Evolutionary conservation across 2,797 vertebrate species (phyloP).

Genomic region (Capromys pilorides): DNA sequence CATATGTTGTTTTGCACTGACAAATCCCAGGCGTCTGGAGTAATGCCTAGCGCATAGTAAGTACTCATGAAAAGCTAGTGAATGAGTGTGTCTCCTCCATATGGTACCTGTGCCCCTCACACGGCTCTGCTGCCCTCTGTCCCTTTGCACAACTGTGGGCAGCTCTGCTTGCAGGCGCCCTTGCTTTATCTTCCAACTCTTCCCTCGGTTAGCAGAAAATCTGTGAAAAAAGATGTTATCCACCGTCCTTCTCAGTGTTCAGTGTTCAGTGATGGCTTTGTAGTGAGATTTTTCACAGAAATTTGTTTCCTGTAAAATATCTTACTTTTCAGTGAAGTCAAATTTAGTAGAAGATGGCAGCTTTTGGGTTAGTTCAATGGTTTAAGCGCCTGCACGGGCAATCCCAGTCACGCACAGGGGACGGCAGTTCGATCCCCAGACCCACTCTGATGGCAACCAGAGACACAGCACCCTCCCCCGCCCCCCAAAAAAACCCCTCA

Average conservation of each 20-base stretch:
- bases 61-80: not conserved
- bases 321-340: conserved; percentile 38
- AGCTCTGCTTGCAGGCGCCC: not conserved
- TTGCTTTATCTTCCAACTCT: conserved; percentile 17
- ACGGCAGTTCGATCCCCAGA: too few relatives aligned
- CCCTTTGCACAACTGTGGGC: not conserved
- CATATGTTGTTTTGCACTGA: not conserved
- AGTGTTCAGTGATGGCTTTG: not conserved
- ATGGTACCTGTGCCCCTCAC: not conserved
- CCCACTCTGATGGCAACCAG: too few relatives aligned
- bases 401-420: too few relatives aligned
- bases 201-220: not conserved
- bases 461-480: too few relatives aligned
- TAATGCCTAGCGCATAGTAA: not conserved
- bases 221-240: not conserved
- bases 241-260: not conserved
- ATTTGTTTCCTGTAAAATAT: not conserved
- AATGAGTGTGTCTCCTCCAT: not conserved
- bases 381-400: too few relatives aligned
- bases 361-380: too few relatives aligned
- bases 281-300: not conserved
- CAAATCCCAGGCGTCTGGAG: not conserved
- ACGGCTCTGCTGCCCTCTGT: not conserved
- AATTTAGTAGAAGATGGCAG: not conserved
- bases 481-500: too few relatives aligned